Conservation (phyloP, 2,113 vertebrate genomes). For the Peucedramus taeniatus region DNA sequence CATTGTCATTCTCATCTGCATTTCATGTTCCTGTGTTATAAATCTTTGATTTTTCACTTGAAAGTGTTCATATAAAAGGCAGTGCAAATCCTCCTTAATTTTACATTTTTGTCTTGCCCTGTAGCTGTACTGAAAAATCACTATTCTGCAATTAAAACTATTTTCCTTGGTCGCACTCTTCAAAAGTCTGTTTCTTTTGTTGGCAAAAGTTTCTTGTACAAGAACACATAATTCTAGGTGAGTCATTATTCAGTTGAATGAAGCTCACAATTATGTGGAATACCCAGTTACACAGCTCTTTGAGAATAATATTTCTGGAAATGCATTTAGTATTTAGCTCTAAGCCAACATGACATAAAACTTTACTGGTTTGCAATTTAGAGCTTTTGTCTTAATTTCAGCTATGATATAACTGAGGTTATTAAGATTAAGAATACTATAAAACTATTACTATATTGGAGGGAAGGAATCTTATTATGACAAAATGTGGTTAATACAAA, state of each 20-base stretch:
- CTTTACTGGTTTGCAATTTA: background rate
- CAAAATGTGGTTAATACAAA: background rate
- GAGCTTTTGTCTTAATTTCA: background rate
- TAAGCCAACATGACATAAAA: background rate
- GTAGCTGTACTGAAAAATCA: background rate
- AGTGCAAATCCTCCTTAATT: background rate
- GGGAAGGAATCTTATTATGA: background rate
- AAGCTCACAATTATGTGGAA: background rate
- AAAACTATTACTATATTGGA: background rate
- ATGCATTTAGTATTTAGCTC: background rate
- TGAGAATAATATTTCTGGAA: background rate
- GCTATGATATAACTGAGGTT: background rate
- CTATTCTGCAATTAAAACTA: background rate
- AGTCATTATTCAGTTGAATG: background rate
- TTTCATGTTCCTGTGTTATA: background rate
- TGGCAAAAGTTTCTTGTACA: background rate
- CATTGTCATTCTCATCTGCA: background rate
- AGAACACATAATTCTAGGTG: background rate
- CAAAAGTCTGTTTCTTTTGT: background rate
- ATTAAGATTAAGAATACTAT: background rate
- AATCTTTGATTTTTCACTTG: background rate
- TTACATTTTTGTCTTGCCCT: background rate
- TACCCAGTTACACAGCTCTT: background rate
- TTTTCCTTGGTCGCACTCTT: background rate
- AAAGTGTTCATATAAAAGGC: background rate